phyloP scores from a whole-genome alignment of 2,113 vertebrate genomes.

The Nicator chloris region DNA sequence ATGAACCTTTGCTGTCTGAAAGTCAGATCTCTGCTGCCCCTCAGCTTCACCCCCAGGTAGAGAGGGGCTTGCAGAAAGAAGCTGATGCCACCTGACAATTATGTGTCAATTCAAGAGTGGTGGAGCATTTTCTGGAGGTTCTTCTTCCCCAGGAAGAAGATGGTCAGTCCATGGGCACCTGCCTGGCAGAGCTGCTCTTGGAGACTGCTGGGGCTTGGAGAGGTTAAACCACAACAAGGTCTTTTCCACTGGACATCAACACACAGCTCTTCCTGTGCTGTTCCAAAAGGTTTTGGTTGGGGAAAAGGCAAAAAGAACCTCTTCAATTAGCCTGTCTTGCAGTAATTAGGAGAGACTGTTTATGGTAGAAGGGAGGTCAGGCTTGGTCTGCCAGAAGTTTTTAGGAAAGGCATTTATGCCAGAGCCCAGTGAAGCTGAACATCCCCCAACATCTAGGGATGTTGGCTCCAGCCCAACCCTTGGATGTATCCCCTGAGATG shows the following conservation, averaged over 20 bases:
- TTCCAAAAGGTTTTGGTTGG: not conserved
- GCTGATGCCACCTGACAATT: not conserved
- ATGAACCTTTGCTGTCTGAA: not conserved
- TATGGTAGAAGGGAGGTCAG: not conserved
- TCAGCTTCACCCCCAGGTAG: not conserved
- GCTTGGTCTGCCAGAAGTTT: not conserved
- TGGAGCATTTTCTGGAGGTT: not conserved
- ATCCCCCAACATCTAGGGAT: not conserved
- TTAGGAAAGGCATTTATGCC: not conserved
- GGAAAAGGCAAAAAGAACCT: not conserved
- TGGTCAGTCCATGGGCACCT: not conserved
- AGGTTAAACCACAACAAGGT: not conserved
- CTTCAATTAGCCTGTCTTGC: not conserved
- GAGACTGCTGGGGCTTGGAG: not conserved
- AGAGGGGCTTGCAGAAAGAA: not conserved
- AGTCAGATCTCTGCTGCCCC: not conserved
- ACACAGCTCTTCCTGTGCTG: not conserved
- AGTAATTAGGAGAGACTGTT: not conserved
- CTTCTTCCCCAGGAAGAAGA: not conserved
- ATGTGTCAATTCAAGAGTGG: not conserved
- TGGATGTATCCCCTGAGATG: not conserved
- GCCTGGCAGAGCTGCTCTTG: not conserved
- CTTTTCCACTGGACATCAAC: rapidly evolving
- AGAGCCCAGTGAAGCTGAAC: not conserved
- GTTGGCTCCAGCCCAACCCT: not conserved